Base-by-base conservation (phyloP, 2,113 vertebrate genomes). In the Planiliza haematocheilus region DNA sequence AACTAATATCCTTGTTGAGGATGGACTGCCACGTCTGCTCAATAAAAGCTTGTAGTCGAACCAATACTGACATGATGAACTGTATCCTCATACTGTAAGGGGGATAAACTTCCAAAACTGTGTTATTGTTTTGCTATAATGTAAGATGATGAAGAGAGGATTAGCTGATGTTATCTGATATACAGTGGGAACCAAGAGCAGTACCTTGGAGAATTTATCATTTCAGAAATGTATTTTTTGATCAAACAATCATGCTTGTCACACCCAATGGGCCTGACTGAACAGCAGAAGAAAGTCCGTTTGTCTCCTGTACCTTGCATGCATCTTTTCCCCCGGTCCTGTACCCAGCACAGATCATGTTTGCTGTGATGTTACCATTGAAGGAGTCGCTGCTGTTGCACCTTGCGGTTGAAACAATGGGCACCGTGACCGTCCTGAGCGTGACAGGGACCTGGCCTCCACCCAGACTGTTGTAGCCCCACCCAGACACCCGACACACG, bases 271-370 rank as follows among this genome's bases (percentile, higher is more conserved):
- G 52, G 16, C n/a, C 20, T 0, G 16, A 24, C 21, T 8, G 12
- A 49, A 43, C 20, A 36, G 10, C 24, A 30, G 24, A 46, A 46
- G 30, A 12, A 39, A 20, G 16, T 45, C 9, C 2, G 1, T 59
- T 57, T 20, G 8, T 66, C 39, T 7, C 17, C 2, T 17, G 36
- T 86, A 94, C 94, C 92, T 94, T 94, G 67, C 93, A 95, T 1
- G 94, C 88, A 18, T 95, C 94, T 68, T 86, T 94, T 10, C 93
- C 94, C 30, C 94, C 93, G 0, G 79, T 61, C 6, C 34, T 82
- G 86, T 85, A 84, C 7, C 93, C 94, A 1, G 94, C 93, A 10
- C 94, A 95, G 81, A 95, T 93, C 95, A 95, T 95, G 77, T 92
- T 94, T 51, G 64, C 52, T 10, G 93, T 95, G 83, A 94, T 94